Base-by-base conservation (phyloP, 2,888 invertebrate genomes). In the Meta bourneti region DNA sequence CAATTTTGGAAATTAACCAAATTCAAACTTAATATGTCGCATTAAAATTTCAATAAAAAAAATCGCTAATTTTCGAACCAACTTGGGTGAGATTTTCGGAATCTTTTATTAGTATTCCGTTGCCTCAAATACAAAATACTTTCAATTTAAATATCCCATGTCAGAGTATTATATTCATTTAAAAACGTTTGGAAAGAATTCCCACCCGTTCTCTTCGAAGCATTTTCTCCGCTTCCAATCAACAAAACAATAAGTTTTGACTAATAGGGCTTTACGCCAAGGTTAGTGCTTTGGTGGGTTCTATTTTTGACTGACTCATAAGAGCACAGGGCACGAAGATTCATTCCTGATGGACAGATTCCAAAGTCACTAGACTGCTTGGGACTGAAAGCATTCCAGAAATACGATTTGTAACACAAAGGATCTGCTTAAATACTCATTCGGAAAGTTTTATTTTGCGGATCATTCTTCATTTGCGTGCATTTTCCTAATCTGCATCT, bases 331-430 rank as follows among this genome's bases (percentile, higher is more conserved):
- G 74, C 20, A 34, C 74, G 19, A 19, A 20, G 19, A 34, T 19
- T 74, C 20, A 74, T 34, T 74, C 19, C 74, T n/a, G 74, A 74
- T 74, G 74, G 74, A 74, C 11, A 19, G 19, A 34, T 74, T 74
- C 74, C 74, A 74, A 74, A 34, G 11, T 20, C 20, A 11, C 20
- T 19, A 74, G 74, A 74, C 74, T 74, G 74, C 74, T 74, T 74
- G 74, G 74, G 19, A 20, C 20, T 11, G 34, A 74, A 74, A 7
- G 74, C 34, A 74, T 74, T 74, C 74, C n/a, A 19, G 34, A 61
- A 61, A 61, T 16, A 61, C 61, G 11, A 61, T 61, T 61, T 61
- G 61, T 61, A 16, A 61, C 61, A 61, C 61, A 34, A 34, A 34
- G 34, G 34, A 34, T 34, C 34, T 34, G 34, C 34, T 34, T 34